Base-by-base conservation (phyloP, 2,113 vertebrate species). In the Anguilla rostrata region DNA sequence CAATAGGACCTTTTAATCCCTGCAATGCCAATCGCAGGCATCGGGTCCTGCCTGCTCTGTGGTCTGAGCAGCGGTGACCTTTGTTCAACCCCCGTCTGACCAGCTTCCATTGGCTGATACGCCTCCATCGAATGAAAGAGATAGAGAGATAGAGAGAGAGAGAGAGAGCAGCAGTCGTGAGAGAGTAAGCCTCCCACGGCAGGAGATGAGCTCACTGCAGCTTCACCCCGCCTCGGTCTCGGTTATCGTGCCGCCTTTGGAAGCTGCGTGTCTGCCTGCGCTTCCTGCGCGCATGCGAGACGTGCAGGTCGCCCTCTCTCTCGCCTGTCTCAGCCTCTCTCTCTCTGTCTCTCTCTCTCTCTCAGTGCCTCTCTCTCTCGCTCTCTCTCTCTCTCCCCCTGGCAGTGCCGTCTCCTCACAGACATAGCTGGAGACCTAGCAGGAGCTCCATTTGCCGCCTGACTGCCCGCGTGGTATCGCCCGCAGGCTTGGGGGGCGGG, bases 391-490 rank as follows among this genome's bases (percentile, higher is more conserved):
- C 26, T 5, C 26, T 71, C 26, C 9, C 22, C 63, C 63, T n/a
- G 22, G 26, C 63, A 18, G 34, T 16, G 34, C 34, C 2, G 86
- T 87, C 81, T 84, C 83, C 75, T n/a, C 39, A 78, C 57, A 83
- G 84, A 84, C 90, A 39, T 63, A 66, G 85, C 83, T 60, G 63
- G 85, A 91, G 93, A 91, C 92, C 90, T 83, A 87, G 87, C 87
- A 90, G 83, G 60, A 89, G 89, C 90, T 87, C 87, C 88, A 89
- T 92, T 89, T 92, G 90, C 93, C 93, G 91, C 92, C 93, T 94
- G 90, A 91, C 91, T 93, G 92, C 93, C 94, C 92, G 92, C 90
- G 90, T 94, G 93, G 94, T 95, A 94, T 95, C 91, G 88, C 90
- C 89, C 90, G 87, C 90, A 87, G 89, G 91, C 90, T 86, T 16